A percentile compares a stretch with the other conserved stretches of the same genome.
These are phyloP conservation scores for Yponomeuta sedellus DNA, from an alignment of 2,888 invertebrate genomes.

Conservation along the genomic window DNA sequence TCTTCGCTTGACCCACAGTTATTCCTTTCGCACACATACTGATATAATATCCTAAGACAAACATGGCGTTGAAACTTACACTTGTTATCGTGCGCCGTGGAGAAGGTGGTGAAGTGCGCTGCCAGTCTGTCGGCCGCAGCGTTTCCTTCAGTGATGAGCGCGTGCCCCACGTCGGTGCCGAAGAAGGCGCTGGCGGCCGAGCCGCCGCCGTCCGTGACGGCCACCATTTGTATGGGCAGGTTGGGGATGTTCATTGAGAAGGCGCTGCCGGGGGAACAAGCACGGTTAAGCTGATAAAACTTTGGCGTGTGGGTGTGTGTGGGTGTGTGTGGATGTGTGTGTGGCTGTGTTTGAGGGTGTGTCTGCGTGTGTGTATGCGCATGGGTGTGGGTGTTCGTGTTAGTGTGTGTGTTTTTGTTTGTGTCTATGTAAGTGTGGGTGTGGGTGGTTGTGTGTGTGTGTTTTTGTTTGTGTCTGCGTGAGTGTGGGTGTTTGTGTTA, in stretches of 20 bases:
- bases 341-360: too few relatives aligned
- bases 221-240: constrained; percentile 94
- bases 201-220: constrained; percentile 93
- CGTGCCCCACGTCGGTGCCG: constrained; percentile 91
- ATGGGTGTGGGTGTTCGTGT: too few relatives aligned
- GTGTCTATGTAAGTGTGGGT: too few relatives aligned
- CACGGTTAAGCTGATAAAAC: background rate
- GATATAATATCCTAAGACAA: constrained; percentile 65
- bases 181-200: constrained; percentile 88
- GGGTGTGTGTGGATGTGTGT: too few relatives aligned
- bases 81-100: constrained; percentile 89
- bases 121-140: constrained; percentile 91
- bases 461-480: too few relatives aligned
- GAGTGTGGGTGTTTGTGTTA: too few relatives aligned
- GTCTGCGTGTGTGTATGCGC: too few relatives aligned
- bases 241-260: constrained; percentile 96
- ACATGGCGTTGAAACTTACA: constrained; percentile 87
- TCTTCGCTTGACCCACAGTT: too few relatives aligned
- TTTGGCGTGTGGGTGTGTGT: too few relatives aligned
- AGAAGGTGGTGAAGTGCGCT: constrained; percentile 95
- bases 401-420: too few relatives aligned
- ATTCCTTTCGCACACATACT: too few relatives aligned
- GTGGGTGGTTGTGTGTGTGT: too few relatives aligned
- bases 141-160: constrained; percentile 94
- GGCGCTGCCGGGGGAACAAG: constrained; percentile 6